Conservation (phyloP, 2,113 vertebrate genomes). For the Phylloscopus trochiloides region DNA sequence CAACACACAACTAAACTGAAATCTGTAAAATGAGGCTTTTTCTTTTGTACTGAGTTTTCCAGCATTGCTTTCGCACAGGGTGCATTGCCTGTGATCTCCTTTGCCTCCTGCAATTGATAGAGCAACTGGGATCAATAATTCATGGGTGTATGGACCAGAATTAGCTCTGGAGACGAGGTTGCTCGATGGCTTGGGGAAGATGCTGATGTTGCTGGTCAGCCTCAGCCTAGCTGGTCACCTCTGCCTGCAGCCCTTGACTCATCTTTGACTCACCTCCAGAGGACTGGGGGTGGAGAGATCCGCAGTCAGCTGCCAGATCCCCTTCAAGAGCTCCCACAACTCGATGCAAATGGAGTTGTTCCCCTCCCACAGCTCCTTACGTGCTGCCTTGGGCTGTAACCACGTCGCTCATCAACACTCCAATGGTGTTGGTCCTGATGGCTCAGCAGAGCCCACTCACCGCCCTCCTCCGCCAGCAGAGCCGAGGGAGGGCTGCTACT, state of each 20-base stretch:
- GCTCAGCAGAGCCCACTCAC: neutral
- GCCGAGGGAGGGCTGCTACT: conserved; percentile 25
- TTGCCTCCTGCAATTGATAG: neutral
- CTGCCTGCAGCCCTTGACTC: neutral
- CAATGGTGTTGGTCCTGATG: neutral
- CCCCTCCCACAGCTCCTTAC: neutral
- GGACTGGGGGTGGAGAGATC: neutral
- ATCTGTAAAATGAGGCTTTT: neutral
- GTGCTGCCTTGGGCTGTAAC: neutral
- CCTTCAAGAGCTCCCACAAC: neutral
- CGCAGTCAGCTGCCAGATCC: neutral
- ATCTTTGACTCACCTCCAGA: neutral
- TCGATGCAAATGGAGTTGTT: fast-evolving
- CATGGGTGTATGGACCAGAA: neutral
- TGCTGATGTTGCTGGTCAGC: neutral
- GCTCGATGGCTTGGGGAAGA: neutral
- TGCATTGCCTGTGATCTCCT: neutral
- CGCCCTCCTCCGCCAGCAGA: neutral
- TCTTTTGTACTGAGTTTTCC: neutral
- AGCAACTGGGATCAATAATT: neutral
- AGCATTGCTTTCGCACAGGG: neutral
- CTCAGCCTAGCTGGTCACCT: neutral
- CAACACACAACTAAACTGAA: neutral
- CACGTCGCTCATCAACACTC: fast-evolving
- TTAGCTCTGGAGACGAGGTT: neutral